Evolutionary conservation across 2,888 invertebrate genomes (phyloP), one percentile per base, ranked within the genome.

Genomic region (Chelonus formosanus): DNA sequence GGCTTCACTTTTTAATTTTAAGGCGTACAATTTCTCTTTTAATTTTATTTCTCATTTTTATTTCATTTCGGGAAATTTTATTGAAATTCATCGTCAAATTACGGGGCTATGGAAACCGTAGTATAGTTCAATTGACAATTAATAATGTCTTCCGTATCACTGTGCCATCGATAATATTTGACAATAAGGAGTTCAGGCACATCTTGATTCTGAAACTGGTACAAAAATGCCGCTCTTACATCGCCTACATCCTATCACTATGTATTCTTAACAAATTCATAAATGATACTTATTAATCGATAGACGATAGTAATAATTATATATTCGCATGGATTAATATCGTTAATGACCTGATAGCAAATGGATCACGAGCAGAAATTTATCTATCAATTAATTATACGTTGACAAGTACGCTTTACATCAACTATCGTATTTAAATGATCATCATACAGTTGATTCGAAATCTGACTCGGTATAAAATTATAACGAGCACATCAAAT

Each of bases 171-270:
- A 60, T 48, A 35, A 55, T 60, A 60, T 65, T 65, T 55, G 54
- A 60, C 48, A 48, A 66, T 65, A 61, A 58, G 36, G 63, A 58
- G 61, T 66, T 61, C 61, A 66, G 66, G 66, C 66, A 66, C 66
- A 66, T 66, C 56, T 60, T 66, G 66, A 61, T 66, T 66, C 61
- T 61, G 65, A 55, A 55, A 65, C 56, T 60, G 66, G 61, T 66
- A 66, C 52, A 66, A 66, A 66, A 66, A 61, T 66, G 66, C 66
- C 66, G 61, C 61, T 62, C 56, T 66, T 65, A 44, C 50, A 32
- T 32, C 53, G 40, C 20, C 43, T 35, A 65, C 53, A 57, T 47
- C 45, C 54, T 58, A 53, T 58, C 31, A 45, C 58, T 58, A 52
- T 52, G 44, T 45, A 45, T 54, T 58, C 34, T 47, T 58, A 58